Conservation (phyloP, 2,113 vertebrate species). For the Pedetes capensis region DNA sequence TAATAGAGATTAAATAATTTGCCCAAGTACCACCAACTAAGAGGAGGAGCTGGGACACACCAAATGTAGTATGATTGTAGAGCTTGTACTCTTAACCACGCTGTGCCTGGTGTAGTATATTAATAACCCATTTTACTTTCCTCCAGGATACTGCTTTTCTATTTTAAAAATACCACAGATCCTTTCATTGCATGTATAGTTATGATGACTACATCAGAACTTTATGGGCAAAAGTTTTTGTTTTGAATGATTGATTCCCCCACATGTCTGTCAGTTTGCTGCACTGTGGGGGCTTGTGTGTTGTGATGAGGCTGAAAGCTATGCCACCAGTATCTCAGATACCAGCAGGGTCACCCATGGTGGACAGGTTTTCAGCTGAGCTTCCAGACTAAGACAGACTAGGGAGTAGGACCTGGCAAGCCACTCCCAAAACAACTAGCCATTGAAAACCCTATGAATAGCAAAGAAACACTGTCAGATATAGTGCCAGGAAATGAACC, state of each 20-base stretch:
- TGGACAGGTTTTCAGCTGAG: no score
- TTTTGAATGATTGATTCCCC: background rate
- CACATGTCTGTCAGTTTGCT: no score
- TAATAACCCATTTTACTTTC: background rate
- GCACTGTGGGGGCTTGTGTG: no score
- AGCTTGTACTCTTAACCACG: background rate
- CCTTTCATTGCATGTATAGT: background rate
- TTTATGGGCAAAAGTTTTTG: background rate
- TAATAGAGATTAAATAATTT: constrained; percentile 9
- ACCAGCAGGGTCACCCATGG: no score
- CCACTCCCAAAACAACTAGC: no score
- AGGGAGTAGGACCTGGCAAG: no score
- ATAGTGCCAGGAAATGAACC: no score
- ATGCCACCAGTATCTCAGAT: no score
- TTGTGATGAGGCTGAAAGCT: no score
- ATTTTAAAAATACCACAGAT: background rate
- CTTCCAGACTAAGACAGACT: no score
- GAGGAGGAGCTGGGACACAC: background rate
- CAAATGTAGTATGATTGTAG: background rate
- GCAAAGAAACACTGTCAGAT: no score
- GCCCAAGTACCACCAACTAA: background rate
- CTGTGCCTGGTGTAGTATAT: background rate
- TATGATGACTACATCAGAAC: background rate
- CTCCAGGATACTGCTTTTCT: background rate
- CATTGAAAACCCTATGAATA: no score